Conservation (phyloP, 2,113 vertebrate genomes). For the Typhlomys cinereus region DNA sequence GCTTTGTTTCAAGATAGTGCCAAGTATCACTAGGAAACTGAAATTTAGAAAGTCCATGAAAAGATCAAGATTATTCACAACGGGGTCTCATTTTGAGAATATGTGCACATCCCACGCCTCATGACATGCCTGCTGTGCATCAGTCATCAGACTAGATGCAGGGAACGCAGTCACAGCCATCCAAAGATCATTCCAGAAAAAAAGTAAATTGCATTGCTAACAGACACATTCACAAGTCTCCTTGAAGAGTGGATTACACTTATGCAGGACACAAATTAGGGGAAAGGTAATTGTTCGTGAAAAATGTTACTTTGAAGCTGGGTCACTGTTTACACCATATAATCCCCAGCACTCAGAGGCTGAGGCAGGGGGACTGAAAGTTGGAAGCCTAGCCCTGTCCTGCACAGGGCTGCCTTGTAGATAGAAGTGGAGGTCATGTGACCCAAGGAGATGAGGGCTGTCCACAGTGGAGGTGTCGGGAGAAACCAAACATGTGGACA, state of each 20-base stretch:
- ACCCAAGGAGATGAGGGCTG: neutral
- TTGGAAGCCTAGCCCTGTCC: neutral
- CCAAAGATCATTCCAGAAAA: neutral
- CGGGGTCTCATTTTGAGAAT: neutral
- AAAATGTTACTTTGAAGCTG: neutral
- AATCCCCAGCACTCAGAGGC: neutral
- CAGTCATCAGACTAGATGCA: neutral
- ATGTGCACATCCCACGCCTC: neutral
- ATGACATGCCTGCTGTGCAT: accelerated
- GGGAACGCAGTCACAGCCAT: neutral
- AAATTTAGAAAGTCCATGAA: neutral
- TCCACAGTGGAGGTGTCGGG: neutral
- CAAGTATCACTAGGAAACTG: neutral
- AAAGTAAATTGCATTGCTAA: neutral
- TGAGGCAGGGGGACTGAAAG: neutral
- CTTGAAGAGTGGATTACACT: neutral
- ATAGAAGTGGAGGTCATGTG: neutral
- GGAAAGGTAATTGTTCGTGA: neutral
- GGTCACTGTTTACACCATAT: neutral
- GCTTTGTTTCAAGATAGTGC: neutral
- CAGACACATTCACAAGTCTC: neutral
- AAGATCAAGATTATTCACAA: neutral
- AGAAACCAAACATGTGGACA: neutral
- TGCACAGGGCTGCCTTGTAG: neutral
- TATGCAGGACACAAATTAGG: neutral